These are phyloP conservation scores for Drosophila insularis DNA, from an alignment of 1,140 invertebrate species.

Conservation along the genomic window DNA sequence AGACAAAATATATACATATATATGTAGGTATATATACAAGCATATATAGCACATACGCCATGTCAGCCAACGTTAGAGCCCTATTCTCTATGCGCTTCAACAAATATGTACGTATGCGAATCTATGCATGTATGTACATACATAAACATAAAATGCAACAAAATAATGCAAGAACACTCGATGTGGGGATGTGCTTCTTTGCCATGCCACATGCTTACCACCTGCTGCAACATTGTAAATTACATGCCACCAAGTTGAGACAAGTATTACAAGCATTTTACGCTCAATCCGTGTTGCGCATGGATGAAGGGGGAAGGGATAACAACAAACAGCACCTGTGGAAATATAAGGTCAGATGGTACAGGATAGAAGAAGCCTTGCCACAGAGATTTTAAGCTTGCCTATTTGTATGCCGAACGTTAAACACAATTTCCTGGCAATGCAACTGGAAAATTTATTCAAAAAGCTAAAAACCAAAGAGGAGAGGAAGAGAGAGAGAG, in stretches of 20 bases:
- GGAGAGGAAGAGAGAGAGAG: neutral
- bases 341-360: neutral
- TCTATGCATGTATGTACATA: neutral
- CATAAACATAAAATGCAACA: conserved; percentile 50
- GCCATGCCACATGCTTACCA: conserved; percentile 36
- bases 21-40: too few relatives aligned
- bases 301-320: conserved; percentile 7
- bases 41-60: conserved; percentile 55
- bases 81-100: neutral
- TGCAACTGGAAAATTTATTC: conserved; percentile 10
- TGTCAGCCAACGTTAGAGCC: conserved; percentile 10
- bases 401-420: conserved; percentile 30
- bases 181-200: neutral
- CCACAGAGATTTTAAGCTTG: conserved; percentile 22
- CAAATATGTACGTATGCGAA: neutral
- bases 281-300: conserved; percentile 41
- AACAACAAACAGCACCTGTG: too few relatives aligned
- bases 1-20: conserved; percentile 30
- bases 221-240: conserved; percentile 78
- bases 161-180: conserved; percentile 41
- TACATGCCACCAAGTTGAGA: conserved; percentile 46
- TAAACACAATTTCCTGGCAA: conserved; percentile 29
- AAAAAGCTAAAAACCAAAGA: neutral
- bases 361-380: neutral
- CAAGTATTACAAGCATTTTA: conserved; percentile 62